Evolutionary conservation across 2,888 invertebrate genomes (phyloP), one percentile per base, ranked within the genome.

Genomic region (Catocala sponsa): DNA sequence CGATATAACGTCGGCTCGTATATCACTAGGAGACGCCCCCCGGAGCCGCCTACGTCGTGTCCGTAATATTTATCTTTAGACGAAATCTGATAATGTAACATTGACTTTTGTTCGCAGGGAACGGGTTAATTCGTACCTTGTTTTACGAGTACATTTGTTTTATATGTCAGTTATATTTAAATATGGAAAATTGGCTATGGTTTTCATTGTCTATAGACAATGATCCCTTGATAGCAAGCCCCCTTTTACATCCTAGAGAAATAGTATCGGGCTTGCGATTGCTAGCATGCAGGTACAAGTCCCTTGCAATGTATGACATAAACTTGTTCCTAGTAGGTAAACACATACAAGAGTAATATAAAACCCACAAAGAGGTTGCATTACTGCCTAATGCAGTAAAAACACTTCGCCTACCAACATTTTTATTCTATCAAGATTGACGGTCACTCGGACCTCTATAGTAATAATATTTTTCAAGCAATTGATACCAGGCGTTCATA

Each of bases 401-500:
- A 65, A 73, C 58, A 60, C 76, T 76, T 74, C 63, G 76, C 77
- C 77, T 38, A 25, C 76, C 68, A 62, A 63, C 68, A 78, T 79
- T 82, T 83, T 82, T 76, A 74, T 83, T 81, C 77, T 81, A 85
- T 87, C 78, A 77, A 73, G 73, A 72, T 63, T 71, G 82, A 83
- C 84, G 72, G 61, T 75, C 82, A 87, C 85, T 84, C 77, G 71
- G 71, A 75, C 84, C 85, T 82, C 81, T 83, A 79, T 77, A 83
- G 81, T 86, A 90, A 91, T 87, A 88, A 89, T 88, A 90, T 91
- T 88, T 88, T 85, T 78, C 79, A 81, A 84, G 88, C 90, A 90
- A 92, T 91, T 91, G 89, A 84, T 85, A 90, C 86, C 92, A 92
- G 91, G 86, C 88, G 86, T 70, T 80, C 88, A 88, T 82, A 87